Percentiles rank a stretch among this genome's conserved stretches.
phyloP scores from a whole-genome alignment of 1,140 invertebrate genomes.

The Antheraea pernyi region DNA sequence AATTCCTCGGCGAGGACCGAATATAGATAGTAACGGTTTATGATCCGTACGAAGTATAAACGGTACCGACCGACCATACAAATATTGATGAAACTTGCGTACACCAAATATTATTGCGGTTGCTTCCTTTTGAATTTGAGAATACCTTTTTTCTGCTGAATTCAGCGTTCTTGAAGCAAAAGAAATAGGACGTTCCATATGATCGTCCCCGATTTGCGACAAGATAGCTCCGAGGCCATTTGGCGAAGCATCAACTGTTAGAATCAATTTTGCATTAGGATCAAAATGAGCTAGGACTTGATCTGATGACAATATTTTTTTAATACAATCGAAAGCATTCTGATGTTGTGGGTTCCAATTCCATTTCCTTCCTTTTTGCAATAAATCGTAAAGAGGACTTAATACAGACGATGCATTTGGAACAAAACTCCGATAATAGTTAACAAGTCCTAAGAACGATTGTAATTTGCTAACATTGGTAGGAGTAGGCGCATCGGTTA shows the following conservation, averaged over 20 bases:
- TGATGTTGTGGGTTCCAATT: background rate
- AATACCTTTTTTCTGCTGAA: no score
- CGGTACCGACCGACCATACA: conserved; percentile 20
- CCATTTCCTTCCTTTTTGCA: background rate
- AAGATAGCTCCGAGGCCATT: background rate
- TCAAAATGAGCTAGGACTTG: no score
- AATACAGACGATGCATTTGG: background rate
- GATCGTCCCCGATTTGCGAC: no score
- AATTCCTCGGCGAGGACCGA: conserved; percentile 26
- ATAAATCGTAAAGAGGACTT: background rate
- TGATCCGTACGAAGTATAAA: conserved; percentile 16
- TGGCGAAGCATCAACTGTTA: background rate
- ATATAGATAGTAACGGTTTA: conserved; percentile 23
- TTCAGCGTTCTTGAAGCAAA: background rate
- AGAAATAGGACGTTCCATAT: no score
- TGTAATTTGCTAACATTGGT: background rate
- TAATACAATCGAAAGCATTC: background rate
- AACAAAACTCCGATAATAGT: background rate
- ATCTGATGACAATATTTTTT: background rate
- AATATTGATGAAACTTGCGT: conserved; percentile 23
- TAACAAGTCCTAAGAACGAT: background rate
- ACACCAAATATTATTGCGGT: no score
- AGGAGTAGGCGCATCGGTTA: background rate
- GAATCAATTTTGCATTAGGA: background rate
- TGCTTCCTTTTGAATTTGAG: no score